These are phyloP conservation scores for Sus cebifrons DNA, from an alignment of 2,797 vertebrate genomes.

Conservation along the genomic window DNA sequence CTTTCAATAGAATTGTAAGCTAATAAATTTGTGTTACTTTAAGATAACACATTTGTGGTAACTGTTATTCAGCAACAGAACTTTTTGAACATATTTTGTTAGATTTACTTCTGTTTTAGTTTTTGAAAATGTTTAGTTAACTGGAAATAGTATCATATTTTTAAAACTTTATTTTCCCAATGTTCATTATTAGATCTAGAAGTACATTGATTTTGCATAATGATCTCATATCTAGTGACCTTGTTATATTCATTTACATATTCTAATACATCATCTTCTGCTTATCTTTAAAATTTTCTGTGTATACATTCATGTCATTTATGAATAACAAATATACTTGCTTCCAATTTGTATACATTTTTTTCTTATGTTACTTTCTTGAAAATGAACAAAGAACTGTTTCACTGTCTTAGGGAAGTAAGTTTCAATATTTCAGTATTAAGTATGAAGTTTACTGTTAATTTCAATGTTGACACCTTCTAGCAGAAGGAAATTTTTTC, in stretches of 20 bases:
- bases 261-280: background rate
- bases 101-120: background rate
- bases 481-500: background rate
- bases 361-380: background rate
- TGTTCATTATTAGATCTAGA: background rate
- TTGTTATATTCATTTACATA: background rate
- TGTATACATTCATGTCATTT: background rate
- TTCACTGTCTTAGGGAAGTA: background rate
- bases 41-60: background rate
- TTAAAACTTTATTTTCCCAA: background rate
- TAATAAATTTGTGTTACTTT: background rate
- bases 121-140: background rate
- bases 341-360: background rate
- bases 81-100: background rate
- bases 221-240: background rate
- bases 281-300: background rate
- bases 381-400: background rate
- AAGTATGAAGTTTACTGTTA: background rate
- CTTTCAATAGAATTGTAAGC: background rate
- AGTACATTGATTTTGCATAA: background rate
- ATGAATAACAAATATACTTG: background rate
- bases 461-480: background rate
- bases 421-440: background rate
- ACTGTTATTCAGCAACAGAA: background rate
- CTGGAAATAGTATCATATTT: background rate